A percentile compares a stretch with the other conserved stretches of the same genome.
These are phyloP conservation scores for Fragum whitleyi DNA, from an alignment of 2,888 invertebrate species.

Conservation along the genomic window DNA sequence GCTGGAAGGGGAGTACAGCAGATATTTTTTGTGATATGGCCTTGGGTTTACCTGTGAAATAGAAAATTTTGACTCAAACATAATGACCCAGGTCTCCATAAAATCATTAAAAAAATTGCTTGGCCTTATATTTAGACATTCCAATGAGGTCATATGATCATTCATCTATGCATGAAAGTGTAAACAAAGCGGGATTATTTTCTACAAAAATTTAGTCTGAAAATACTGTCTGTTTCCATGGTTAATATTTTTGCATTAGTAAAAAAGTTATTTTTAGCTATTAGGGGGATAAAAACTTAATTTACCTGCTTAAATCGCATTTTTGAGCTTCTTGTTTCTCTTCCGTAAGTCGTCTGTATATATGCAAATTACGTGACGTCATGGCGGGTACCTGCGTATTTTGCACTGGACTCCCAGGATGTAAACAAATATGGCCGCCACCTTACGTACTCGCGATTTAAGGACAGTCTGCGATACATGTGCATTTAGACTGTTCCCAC, in stretches of 20 bases:
- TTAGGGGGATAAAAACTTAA: background rate
- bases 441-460: too few relatives aligned
- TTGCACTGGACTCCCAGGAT: too few relatives aligned
- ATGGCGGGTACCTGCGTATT: too few relatives aligned
- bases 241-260: background rate
- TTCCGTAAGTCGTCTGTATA: too few relatives aligned
- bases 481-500: too few relatives aligned
- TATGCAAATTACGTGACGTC: too few relatives aligned
- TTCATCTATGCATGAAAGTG: background rate
- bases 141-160: background rate
- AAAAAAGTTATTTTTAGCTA: background rate
- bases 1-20: conserved; percentile 36
- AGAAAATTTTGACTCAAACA: background rate
- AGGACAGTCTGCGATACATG: too few relatives aligned
- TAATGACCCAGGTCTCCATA: background rate
- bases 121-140: background rate
- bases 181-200: background rate
- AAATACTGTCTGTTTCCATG: background rate
- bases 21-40: background rate
- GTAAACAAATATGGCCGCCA: too few relatives aligned
- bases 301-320: too few relatives aligned
- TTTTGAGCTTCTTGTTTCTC: too few relatives aligned
- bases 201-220: background rate
- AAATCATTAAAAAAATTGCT: background rate
- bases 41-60: background rate